Percentiles rank a stretch among this genome's conserved stretches.
Evolutionary conservation across 2,888 invertebrate species (phyloP).

Genomic region (Drosophila seclusa): DNA sequence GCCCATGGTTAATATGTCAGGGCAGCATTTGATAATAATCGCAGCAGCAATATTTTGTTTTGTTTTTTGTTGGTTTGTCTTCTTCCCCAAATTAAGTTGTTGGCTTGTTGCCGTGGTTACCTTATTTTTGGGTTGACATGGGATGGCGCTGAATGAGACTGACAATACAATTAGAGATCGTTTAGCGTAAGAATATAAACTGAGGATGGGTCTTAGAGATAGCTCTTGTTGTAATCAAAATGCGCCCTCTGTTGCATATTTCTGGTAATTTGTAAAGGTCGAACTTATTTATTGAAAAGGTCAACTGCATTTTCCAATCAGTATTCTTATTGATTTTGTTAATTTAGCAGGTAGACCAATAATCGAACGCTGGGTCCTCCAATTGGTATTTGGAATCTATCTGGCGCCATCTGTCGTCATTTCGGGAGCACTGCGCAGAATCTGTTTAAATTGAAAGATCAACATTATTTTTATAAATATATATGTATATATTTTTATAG

Average conservation of each 20-base stretch:
- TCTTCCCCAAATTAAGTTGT: slow-evolving; percentile 57
- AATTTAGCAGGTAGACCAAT: neutral
- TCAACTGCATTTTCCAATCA: slow-evolving; percentile 7
- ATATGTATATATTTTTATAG: neutral
- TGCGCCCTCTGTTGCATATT: neutral
- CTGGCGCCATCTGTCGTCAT: slow-evolving; percentile 24
- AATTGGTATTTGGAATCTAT: neutral
- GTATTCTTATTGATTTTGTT: neutral
- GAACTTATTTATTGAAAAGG: neutral
- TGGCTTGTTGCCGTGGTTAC: slow-evolving; percentile 34
- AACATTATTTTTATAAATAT: neutral
- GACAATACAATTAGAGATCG: slow-evolving; percentile 49
- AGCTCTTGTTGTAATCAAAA: neutral
- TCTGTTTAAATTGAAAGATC: neutral
- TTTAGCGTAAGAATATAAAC: slow-evolving; percentile 29
- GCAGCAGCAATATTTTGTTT: slow-evolving; percentile 39
- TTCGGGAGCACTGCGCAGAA: neutral
- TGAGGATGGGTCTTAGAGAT: neutral
- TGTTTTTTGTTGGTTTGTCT: neutral
- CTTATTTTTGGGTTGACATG: slow-evolving; percentile 23
- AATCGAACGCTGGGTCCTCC: neutral
- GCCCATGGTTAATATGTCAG: slow-evolving; percentile 50
- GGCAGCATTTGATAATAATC: slow-evolving; percentile 61
- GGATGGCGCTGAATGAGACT: slow-evolving; percentile 32
- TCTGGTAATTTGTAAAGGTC: neutral